phyloP scores from a whole-genome alignment of 2,797 vertebrate genomes.

The Mionectes olivaceus region DNA sequence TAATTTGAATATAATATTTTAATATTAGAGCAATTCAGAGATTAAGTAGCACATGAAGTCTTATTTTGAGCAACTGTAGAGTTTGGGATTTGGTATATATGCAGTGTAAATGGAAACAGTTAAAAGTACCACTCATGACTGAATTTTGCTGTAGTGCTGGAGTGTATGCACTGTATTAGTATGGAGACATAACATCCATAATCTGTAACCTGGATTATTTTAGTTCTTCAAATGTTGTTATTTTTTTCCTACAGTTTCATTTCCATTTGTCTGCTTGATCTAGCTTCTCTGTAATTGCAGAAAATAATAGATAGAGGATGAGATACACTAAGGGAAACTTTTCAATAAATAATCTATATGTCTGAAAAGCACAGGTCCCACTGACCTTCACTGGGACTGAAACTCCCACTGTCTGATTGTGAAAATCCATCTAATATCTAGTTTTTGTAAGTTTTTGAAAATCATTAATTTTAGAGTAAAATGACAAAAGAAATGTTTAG shows the following conservation, averaged over 20 bases:
- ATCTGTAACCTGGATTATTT: neutral
- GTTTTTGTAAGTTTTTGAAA: neutral
- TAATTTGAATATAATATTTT: conserved; percentile 1
- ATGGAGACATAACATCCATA: neutral
- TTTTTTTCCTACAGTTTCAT: neutral
- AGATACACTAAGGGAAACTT: neutral
- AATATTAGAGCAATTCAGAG: conserved; percentile 39
- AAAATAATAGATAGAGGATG: neutral
- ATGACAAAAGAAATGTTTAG: neutral
- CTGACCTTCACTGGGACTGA: neutral
- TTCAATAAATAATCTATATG: neutral
- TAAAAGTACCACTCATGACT: neutral
- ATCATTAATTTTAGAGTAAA: neutral
- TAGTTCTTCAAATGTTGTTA: neutral
- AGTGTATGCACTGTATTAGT: neutral
- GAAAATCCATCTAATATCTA: neutral
- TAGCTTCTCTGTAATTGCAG: neutral
- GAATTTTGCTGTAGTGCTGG: neutral
- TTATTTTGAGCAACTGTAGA: conserved; percentile 38
- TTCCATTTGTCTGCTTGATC: neutral
- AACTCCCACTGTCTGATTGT: neutral
- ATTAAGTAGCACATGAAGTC: conserved; percentile 17
- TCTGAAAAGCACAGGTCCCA: neutral
- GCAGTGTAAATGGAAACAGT: conserved; percentile 11
- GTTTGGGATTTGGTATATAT: conserved; percentile 21